Conservation (phyloP, 1,140 invertebrate genomes). For the Hermetia illucens region DNA sequence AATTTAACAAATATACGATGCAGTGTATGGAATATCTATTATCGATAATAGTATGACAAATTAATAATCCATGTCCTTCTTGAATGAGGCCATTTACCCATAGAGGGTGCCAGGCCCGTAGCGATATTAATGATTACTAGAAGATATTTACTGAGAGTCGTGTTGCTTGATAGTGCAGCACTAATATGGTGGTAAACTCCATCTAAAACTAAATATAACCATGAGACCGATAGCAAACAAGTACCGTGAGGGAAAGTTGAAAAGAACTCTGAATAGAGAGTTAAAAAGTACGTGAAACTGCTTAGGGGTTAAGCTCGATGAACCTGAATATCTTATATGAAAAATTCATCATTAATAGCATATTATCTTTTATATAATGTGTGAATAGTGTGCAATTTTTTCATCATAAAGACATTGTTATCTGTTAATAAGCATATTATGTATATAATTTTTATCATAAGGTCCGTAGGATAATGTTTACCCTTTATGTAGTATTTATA, state of each 20-base stretch:
- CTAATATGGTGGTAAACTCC: constrained; percentile 66
- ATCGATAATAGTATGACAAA: too few species aligned
- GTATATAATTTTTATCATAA: constrained; percentile 8
- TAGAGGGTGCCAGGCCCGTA: constrained; percentile 59
- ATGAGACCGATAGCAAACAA: too few species aligned
- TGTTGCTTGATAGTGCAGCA: constrained; percentile 70
- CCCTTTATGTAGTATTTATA: constrained; percentile 9
- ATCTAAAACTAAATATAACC: constrained; percentile 75
- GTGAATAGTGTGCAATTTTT: constrained; percentile 6
- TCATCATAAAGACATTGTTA: constrained; percentile 11
- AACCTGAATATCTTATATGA: constrained; percentile 13
- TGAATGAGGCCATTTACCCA: constrained; percentile 32
- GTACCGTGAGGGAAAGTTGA: constrained; percentile 85
- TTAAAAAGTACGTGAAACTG: constrained; percentile 68
- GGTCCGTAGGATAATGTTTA: constrained; percentile 9
- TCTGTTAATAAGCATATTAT: constrained; percentile 10
- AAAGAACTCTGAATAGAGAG: constrained; percentile 83
- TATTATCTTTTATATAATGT: constrained; percentile 7
- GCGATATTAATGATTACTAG: constrained; percentile 37
- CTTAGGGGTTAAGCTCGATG: constrained; percentile 5
- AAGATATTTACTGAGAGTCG: constrained; percentile 51
- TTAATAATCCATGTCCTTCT: constrained; percentile 17
- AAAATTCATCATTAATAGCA: constrained; percentile 13
- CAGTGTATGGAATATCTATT: too few species aligned
- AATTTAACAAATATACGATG: too few species aligned